Evolutionary conservation across 1,140 invertebrate species (phyloP), one percentile per base, ranked within the genome.

Genomic region (Druon quercuslanigerum): DNA sequence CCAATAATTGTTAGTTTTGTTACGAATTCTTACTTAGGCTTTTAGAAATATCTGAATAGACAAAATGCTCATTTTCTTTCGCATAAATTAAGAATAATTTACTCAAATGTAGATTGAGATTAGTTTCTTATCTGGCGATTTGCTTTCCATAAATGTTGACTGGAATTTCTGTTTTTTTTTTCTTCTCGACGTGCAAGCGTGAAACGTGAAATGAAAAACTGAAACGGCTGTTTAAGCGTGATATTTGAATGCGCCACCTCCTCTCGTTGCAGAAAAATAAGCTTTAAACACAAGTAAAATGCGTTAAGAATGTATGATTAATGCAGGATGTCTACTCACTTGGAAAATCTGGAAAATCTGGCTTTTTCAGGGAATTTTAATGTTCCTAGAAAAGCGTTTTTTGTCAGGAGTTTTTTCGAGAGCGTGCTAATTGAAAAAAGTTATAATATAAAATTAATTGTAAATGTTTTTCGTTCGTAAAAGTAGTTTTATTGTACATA

Each of bases 231-330:
- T 76, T 77, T 82, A 73, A 79, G 78, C 76, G 60, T 70, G 50
- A 76, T 79, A 78, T 33, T 74, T 17, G 57, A 52, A 74, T 77
- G 57, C 56, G 40, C 78, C 85, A 81, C 73, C 75, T 84, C 73
- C 75, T 84, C 72, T 80, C 57, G 79, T 87, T 79, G 71, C 66
- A 57, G 54, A 82, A 83, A 77, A 80, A 50, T 85, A 84, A 73
- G 57, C 13, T 52, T 50, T 84, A 77, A 60, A 81, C 54, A 81
- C 20, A 71, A 78, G 19, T 76, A 77, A 54, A 79, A 51, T 75
- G 77, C 73, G 60, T 46, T 79, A 77, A 57, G 73, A 77, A 79
- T 70, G 66, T 78, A 46, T 80, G 75, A 82, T 73, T 87, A 5
- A 33, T 33, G 25, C 25, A 33, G 25, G 25, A 4, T 33, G 25